A percentile compares a stretch with the other conserved stretches of the same genome.
Evolutionary conservation across 2,797 vertebrate species (phyloP).

Genomic region (Phataginus tricuspis): DNA sequence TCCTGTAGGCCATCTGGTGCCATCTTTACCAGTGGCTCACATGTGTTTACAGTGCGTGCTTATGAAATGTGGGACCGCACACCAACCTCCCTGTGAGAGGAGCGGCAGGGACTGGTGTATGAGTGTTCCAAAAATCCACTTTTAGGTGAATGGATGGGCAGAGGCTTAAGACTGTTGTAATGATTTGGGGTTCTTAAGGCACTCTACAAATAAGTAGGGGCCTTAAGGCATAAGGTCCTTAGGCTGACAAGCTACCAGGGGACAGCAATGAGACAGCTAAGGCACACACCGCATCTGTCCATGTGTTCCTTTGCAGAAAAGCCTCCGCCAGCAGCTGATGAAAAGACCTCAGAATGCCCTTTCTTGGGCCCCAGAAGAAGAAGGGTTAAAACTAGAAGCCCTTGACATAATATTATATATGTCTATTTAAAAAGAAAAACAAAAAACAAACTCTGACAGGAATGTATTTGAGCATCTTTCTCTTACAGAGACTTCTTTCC

Average conservation of each 20-base stretch:
- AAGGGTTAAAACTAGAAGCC: background rate
- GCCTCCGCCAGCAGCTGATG: background rate
- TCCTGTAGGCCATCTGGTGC: background rate
- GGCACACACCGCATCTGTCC: background rate
- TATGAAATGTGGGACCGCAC: background rate
- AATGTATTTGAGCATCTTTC: conserved; percentile 18
- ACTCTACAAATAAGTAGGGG: background rate
- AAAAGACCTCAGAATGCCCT: background rate
- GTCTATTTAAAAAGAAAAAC: background rate
- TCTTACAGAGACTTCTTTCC: background rate
- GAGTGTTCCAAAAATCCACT: background rate
- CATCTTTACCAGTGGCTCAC: background rate
- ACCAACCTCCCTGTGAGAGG: background rate
- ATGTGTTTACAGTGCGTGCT: background rate
- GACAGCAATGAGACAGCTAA: background rate
- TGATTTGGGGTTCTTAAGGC: background rate
- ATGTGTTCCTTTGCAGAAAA: background rate
- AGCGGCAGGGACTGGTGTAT: background rate
- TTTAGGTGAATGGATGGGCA: background rate
- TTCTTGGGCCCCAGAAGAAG: background rate
- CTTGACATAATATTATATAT: background rate
- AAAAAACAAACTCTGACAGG: background rate
- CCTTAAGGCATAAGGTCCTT: background rate
- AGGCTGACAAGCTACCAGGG: background rate
- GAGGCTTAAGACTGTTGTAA: background rate